Evolutionary conservation across 2,888 invertebrate species (phyloP).

Genomic region (Cryptus viduatorius): DNA sequence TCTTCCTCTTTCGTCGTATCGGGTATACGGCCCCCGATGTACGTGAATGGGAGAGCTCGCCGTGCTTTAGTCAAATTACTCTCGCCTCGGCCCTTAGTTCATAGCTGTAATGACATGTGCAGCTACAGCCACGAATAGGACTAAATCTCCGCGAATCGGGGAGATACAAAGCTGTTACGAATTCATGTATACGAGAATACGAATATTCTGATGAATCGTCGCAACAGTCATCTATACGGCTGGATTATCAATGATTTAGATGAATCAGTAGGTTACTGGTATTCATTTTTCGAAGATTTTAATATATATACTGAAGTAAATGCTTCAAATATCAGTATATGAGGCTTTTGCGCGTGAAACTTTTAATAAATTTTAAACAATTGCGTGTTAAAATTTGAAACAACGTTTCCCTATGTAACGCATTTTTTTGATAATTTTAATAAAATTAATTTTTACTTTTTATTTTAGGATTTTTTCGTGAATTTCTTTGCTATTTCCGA

Average conservation of each 20-base stretch:
- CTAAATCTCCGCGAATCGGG: constrained; percentile 61
- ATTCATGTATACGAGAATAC: constrained; percentile 1
- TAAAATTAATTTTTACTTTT: not conserved
- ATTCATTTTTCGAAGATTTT: not conserved
- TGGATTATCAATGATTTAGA: constrained; percentile 30
- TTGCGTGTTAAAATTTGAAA: not conserved
- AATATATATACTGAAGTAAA: not conserved
- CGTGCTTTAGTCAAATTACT: constrained; percentile 78
- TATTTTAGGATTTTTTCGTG: too few relatives aligned
- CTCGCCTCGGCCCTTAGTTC: constrained; percentile 59
- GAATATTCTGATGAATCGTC: constrained; percentile 28
- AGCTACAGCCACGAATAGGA: constrained; percentile 62
- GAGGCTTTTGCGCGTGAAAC: not conserved
- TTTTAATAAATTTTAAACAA: not conserved
- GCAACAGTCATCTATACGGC: constrained; percentile 24
- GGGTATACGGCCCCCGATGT: not conserved
- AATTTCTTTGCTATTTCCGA: too few relatives aligned
- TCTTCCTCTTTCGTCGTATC: constrained; percentile 31
- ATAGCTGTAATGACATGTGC: constrained; percentile 75
- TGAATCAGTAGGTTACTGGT: not conserved
- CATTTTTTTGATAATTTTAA: not conserved
- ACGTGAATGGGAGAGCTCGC: constrained; percentile 58
- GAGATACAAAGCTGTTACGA: constrained; percentile 68
- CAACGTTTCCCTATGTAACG: not conserved
- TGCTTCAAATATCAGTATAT: too few relatives aligned